A percentile compares a stretch with the other conserved stretches of the same genome.
Evolutionary conservation across 2,888 invertebrate species (phyloP).

Genomic region (Drosophila peninsularis): DNA sequence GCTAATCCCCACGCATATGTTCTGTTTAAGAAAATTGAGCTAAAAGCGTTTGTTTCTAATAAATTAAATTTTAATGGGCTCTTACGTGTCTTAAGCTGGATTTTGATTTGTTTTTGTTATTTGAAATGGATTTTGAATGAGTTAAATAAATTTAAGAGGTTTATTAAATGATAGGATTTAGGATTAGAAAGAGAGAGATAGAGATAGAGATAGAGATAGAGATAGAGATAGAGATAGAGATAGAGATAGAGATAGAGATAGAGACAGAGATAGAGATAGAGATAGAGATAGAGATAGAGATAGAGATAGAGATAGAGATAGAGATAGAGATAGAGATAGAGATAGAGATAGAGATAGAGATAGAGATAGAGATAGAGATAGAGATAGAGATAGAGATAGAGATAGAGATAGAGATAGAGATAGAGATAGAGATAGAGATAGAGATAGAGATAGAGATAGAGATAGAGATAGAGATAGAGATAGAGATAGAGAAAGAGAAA

Average conservation of each 20-base stretch:
- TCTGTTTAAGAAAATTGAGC: not conserved
- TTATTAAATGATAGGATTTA: not conserved
- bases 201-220: too few species aligned
- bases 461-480: too few species aligned
- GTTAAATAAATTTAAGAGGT: not conserved
- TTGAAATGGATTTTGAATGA: not conserved
- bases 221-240: too few species aligned
- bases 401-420: not conserved
- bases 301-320: too few species aligned
- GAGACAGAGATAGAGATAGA: too few species aligned
- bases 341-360: too few species aligned
- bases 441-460: too few species aligned
- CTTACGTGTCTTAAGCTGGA: not conserved
- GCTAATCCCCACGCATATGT: conserved; percentile 5
- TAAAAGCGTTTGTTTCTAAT: conserved; percentile 3
- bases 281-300: too few species aligned
- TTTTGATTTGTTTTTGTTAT: conserved; percentile 2
- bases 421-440: not conserved
- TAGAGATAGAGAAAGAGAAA: not conserved
- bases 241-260: too few species aligned
- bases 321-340: too few species aligned
- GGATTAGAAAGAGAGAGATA: too few species aligned
- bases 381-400: not conserved
- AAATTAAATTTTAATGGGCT: conserved; percentile 32
- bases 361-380: not conserved